A percentile compares a stretch with the other conserved stretches of the same genome.
Evolutionary conservation across 2,797 vertebrate species (phyloP).

Genomic region (Danio kyathit): DNA sequence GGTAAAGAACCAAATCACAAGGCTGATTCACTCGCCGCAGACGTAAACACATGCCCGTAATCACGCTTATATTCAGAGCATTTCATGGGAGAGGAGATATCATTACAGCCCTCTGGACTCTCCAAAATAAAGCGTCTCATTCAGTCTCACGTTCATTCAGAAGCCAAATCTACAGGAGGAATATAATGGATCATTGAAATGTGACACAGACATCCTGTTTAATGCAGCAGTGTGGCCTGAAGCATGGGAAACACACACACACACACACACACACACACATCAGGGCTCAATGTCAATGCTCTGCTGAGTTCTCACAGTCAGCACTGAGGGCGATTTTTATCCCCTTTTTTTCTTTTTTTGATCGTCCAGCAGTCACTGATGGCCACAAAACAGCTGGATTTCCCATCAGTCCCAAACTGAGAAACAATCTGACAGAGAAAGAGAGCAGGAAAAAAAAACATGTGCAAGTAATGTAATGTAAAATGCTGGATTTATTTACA

Average conservation of each 20-base stretch:
- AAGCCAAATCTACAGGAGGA: slow-evolving; percentile 10
- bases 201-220: slow-evolving; percentile 27
- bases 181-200: slow-evolving; percentile 31
- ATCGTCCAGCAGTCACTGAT: slow-evolving; percentile 69
- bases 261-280: slow-evolving; percentile 31
- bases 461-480: neutral
- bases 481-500: neutral
- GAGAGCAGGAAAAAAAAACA: slow-evolving; percentile 60
- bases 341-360: neutral
- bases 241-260: slow-evolving; percentile 25
- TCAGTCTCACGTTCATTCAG: slow-evolving; percentile 46
- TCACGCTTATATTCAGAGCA: neutral
- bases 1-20: neutral
- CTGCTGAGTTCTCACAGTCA: slow-evolving; percentile 65
- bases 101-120: neutral
- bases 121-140: slow-evolving; percentile 17
- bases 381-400: slow-evolving; percentile 71
- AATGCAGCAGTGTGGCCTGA: slow-evolving; percentile 6
- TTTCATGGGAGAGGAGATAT: slow-evolving; percentile 13
- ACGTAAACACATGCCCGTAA: neutral
- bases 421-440: slow-evolving; percentile 8
- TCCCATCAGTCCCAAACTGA: slow-evolving; percentile 54
- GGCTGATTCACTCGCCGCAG: neutral
- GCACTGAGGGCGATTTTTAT: slow-evolving; percentile 61
- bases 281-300: slow-evolving; percentile 45